Percentiles rank a stretch among this genome's conserved stretches.
Evolutionary conservation across 2,113 vertebrate species (phyloP).

Genomic region (Microcebus jonahi): DNA sequence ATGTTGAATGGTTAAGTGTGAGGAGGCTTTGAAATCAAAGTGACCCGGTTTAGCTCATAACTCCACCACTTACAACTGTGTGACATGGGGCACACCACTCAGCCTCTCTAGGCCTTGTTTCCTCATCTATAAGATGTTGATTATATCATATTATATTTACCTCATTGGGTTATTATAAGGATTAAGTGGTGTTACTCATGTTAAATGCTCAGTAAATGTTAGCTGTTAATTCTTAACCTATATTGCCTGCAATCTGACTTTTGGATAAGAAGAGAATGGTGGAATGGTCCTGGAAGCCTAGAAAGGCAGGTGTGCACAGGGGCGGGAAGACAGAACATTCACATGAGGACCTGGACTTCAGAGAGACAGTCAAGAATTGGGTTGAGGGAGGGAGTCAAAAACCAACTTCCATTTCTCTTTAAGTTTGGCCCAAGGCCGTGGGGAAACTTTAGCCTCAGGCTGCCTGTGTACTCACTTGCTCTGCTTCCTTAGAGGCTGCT

Average conservation of each 20-base stretch:
- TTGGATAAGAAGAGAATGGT: not conserved
- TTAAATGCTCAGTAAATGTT: not conserved
- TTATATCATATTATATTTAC: not conserved
- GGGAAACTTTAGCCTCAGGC: not conserved
- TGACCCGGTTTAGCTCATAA: not conserved
- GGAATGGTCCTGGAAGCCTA: not conserved
- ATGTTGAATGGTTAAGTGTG: not conserved
- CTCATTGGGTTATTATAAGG: not conserved
- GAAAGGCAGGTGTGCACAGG: not conserved
- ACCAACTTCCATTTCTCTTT: not conserved
- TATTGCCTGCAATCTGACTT: not conserved
- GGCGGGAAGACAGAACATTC: not conserved
- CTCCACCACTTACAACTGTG: not conserved
- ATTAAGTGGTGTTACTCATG: not conserved
- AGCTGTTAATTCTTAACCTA: conserved; percentile 30
- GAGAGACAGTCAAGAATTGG: not conserved
- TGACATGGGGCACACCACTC: not conserved
- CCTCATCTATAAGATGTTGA: not conserved
- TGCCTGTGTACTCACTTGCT: not conserved
- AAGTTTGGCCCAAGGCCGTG: not conserved
- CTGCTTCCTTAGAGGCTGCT: not conserved
- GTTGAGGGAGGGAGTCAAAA: not conserved
- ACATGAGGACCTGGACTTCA: not conserved
- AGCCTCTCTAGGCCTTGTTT: not conserved
- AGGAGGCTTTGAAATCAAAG: not conserved